Evolutionary conservation across 53 echinoderm and acorn worm genomes (phyloP), one percentile per base, ranked within the genome.

Genomic region (Apostichopus leukothele): DNA sequence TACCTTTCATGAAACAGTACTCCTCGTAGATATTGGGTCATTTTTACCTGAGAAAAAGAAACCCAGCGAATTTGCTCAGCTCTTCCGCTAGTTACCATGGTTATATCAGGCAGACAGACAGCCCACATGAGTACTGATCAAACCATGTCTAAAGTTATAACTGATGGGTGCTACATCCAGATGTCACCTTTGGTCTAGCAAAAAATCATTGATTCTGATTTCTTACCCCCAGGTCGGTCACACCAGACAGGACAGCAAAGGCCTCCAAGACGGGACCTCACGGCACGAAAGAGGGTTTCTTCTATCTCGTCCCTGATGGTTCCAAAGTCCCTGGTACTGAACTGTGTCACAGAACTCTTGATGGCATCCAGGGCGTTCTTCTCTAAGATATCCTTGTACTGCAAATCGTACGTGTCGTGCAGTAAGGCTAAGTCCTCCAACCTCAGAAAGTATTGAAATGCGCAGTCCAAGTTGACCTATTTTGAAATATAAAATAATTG

Each of bases 391-490:
- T 92, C 91, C 50, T 92, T 88, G 83, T 94, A 94, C 53, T 85
- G 74, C 1, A 94, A 55, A 61, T 94, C 95, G 78, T 91, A 93
- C 7, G 91, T 91, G 63, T 94, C 93, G 50, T 94, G 95, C 1
- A 94, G 88, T 5, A 80, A 50, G 61, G 88, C 79, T 18, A 94
- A 67, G 55, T 92, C 95, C 13, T 94, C 95, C 5, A 86, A 79
- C 23, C 95, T 89, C 10, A 94, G 60, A 71, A 94, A 94, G 84
- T 94, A 94, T 60, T 94, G 93, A 59, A 94, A 90, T 5, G 74
- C 89, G 63, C 92, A 94, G 83, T 87, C 88, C 52, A 94, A 60
- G 9, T 74, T 20, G 27, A 94, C 95, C 95, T 94, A 67, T 16
- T 74, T 75, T 57, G 7, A 57, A 57, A 57, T 57, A 57, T 10